Percentiles rank a stretch among this genome's conserved stretches.
Conservation (phyloP, 2,113 vertebrate genomes). For the Ophiodon elongatus region DNA sequence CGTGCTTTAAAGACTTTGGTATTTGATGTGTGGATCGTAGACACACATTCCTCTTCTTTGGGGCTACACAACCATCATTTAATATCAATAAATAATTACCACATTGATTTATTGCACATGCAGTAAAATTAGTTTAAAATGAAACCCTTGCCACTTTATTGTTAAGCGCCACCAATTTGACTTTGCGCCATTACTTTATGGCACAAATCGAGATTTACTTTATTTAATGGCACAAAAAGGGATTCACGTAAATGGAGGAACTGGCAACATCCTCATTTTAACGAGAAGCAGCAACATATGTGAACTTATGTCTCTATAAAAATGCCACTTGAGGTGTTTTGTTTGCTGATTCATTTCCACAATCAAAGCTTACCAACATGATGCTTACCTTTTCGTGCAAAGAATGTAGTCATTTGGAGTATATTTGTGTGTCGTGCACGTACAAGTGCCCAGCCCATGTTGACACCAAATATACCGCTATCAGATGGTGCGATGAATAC, state of each 20-base stretch:
- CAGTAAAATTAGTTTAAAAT: constrained; percentile 31
- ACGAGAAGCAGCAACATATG: neutral
- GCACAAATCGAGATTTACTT: neutral
- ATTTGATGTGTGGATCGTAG: neutral
- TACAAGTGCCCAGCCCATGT: neutral
- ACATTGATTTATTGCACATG: constrained; percentile 25
- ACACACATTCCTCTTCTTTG: neutral
- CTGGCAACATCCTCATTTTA: neutral
- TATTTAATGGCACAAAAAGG: neutral
- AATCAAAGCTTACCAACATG: neutral
- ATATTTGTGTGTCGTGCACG: neutral
- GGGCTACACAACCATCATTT: neutral
- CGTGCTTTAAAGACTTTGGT: too few relatives aligned
- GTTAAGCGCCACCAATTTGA: neutral
- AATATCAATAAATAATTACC: constrained; percentile 31
- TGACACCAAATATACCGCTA: neutral
- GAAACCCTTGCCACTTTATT: constrained; percentile 11
- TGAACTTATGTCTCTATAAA: neutral
- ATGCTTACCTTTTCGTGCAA: neutral
- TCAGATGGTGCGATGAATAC: neutral
- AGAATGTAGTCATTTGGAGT: neutral
- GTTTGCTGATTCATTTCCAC: neutral
- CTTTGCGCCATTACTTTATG: neutral
- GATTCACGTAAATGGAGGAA: neutral
- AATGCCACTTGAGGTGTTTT: neutral